Evolutionary conservation across 2,797 vertebrate species (phyloP).

Genomic region (Phataginus tetradactyla): DNA sequence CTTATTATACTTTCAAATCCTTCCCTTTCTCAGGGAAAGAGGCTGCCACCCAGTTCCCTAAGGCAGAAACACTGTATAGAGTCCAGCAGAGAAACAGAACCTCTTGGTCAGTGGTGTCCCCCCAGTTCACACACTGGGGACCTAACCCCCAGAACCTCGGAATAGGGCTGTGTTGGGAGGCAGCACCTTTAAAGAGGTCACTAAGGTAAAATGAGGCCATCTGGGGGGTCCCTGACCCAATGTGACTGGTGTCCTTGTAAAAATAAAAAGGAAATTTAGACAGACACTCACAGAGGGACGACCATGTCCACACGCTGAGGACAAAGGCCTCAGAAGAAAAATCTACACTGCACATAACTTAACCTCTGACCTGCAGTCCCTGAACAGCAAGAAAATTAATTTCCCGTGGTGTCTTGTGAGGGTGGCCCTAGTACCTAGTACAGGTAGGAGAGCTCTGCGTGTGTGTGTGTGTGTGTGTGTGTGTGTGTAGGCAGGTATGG

Average conservation of each 20-base stretch:
- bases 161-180: neutral
- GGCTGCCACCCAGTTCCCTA: neutral
- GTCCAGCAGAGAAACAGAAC: neutral
- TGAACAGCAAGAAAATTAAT: no score
- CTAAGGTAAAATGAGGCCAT: neutral
- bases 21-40: neutral
- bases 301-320: neutral
- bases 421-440: no score
- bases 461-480: neutral
- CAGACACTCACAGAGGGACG: neutral
- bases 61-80: accelerated
- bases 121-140: neutral
- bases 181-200: neutral
- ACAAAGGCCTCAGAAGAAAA: neutral
- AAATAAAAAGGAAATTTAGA: neutral
- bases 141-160: neutral
- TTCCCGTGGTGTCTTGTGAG: neutral
- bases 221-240: neutral
- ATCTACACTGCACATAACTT: neutral
- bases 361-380: neutral
- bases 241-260: neutral
- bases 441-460: neutral
- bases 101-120: neutral
- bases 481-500: accelerated
- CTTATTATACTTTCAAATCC: neutral